A percentile compares a stretch with the other conserved stretches of the same genome.
phyloP scores from a whole-genome alignment of 2,113 vertebrate species.

The Callospermophilus lateralis region DNA sequence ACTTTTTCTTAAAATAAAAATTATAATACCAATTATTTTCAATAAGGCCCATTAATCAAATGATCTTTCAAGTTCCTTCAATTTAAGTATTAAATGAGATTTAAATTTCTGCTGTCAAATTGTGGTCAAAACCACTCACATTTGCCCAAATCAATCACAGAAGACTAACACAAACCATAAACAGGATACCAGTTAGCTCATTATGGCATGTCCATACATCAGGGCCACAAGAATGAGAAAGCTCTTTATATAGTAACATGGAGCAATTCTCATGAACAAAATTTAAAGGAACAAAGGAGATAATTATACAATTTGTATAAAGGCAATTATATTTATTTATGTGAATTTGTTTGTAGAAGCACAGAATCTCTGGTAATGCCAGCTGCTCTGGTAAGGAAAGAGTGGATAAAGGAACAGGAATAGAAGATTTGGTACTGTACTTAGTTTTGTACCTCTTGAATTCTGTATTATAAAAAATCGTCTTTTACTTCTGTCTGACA shows the following conservation, averaged over 20 bases:
- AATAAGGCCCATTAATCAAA: slow-evolving; percentile 41
- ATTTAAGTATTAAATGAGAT: slow-evolving; percentile 41
- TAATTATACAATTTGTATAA: background rate
- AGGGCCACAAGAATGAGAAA: background rate
- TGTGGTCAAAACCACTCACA: slow-evolving; percentile 3
- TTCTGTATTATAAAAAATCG: background rate
- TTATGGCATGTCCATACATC: background rate
- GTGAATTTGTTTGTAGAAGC: background rate
- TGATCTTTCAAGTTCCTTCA: slow-evolving; percentile 8
- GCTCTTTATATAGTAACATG: slow-evolving; percentile 3
- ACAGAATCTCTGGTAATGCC: background rate
- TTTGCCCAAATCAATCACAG: slow-evolving; percentile 51
- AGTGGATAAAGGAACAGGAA: background rate
- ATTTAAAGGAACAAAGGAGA: slow-evolving; percentile 37
- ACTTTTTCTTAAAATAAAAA: slow-evolving; percentile 41
- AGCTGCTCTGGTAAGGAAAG: background rate
- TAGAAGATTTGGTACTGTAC: background rate
- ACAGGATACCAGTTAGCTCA: background rate
- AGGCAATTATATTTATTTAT: slow-evolving; percentile 1
- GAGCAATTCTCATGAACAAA: background rate
- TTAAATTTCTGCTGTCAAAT: background rate
- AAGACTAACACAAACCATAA: background rate
- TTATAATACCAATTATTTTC: slow-evolving; percentile 27
- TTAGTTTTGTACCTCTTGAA: background rate
- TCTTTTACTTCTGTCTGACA: background rate